Conservation (phyloP, 2,113 vertebrate species). For the Leiothrix lutea region DNA sequence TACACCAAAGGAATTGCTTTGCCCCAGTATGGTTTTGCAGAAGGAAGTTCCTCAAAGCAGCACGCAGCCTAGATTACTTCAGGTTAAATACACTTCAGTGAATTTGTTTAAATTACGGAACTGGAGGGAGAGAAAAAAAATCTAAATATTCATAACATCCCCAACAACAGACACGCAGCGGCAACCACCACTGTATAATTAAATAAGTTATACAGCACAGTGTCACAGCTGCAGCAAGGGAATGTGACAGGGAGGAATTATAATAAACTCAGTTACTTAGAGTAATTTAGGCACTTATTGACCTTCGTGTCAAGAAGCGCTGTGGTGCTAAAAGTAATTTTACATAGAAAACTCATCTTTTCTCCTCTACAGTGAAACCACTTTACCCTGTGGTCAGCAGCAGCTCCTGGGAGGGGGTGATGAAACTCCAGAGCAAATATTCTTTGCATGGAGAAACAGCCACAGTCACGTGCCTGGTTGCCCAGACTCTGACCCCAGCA, state of each 20-base stretch:
- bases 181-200: constrained; percentile 4
- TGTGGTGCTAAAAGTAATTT: neutral
- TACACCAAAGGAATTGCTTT: neutral
- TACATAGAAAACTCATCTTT: neutral
- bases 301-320: constrained; percentile 7
- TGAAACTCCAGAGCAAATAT: constrained; percentile 5
- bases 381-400: neutral
- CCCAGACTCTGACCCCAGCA: constrained; percentile 35
- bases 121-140: neutral
- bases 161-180: neutral
- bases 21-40: neutral
- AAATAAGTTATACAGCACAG: constrained; percentile 8
- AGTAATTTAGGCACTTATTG: neutral
- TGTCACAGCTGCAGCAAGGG: constrained; percentile 13
- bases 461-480: neutral
- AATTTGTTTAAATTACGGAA: neutral
- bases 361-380: neutral
- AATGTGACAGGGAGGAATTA: neutral
- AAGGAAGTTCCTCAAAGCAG: neutral
- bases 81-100: constrained; percentile 18
- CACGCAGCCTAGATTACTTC: neutral
- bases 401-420: neutral
- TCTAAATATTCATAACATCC: neutral
- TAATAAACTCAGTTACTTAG: constrained; percentile 4
- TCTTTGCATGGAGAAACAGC: neutral